These are phyloP conservation scores for Atethmia centrago DNA, from an alignment of 2,888 invertebrate species.

Conservation along the genomic window DNA sequence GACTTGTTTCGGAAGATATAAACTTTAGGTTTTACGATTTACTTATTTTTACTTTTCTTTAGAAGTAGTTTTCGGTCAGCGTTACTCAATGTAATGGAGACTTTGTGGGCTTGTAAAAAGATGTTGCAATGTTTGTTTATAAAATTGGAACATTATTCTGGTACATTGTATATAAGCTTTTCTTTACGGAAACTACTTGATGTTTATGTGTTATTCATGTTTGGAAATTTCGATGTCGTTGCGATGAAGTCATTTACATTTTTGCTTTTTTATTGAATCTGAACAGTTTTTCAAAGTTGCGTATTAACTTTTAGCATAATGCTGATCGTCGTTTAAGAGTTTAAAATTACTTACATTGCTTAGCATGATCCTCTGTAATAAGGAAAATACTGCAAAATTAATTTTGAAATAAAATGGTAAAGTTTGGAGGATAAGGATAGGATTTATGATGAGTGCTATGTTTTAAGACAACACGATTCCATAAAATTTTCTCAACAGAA, in stretches of 20 bases:
- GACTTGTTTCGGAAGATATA: slow-evolving; percentile 65
- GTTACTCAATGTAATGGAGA: slow-evolving; percentile 56
- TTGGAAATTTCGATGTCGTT: slow-evolving; percentile 9
- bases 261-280: not conserved
- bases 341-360: too few relatives aligned
- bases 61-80: slow-evolving; percentile 53
- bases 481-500: too few relatives aligned
- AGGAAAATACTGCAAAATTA: too few relatives aligned
- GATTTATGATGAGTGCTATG: too few relatives aligned
- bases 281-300: not conserved
- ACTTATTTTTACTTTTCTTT: slow-evolving; percentile 62
- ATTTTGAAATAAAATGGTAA: too few relatives aligned
- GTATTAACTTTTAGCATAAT: not conserved
- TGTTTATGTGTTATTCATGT: slow-evolving; percentile 1
- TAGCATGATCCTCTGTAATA: too few relatives aligned
- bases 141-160: slow-evolving; percentile 16
- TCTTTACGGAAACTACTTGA: slow-evolving; percentile 25
- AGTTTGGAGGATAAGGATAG: too few relatives aligned
- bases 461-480: too few relatives aligned
- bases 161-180: slow-evolving; percentile 1
- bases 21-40: slow-evolving; percentile 64
- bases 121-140: slow-evolving; percentile 40
- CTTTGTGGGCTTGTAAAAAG: slow-evolving; percentile 24
- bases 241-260: not conserved
- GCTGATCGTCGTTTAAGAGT: too few relatives aligned